These are phyloP conservation scores for Hippocampus mohnikei DNA, from an alignment of 2,113 vertebrate species.

Conservation along the genomic window DNA sequence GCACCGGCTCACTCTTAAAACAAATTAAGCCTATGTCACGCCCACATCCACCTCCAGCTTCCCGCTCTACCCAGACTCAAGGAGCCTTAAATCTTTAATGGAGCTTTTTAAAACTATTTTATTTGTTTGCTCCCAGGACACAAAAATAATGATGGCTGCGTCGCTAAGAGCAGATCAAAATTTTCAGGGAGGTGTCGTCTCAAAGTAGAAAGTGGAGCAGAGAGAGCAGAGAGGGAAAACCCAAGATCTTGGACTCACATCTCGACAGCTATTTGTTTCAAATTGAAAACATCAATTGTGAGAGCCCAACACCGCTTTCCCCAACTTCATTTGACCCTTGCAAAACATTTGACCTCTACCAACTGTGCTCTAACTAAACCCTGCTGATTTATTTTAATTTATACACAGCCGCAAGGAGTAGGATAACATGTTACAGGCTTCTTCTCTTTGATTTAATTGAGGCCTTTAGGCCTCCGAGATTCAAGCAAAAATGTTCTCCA, in stretches of 20 bases:
- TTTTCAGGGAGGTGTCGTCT: slow-evolving; percentile 40
- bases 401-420: neutral
- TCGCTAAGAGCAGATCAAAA: slow-evolving; percentile 69
- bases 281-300: too few relatives aligned
- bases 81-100: slow-evolving; percentile 80
- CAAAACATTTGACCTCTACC: neutral
- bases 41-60: slow-evolving; percentile 62
- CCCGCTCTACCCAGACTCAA: slow-evolving; percentile 61
- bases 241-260: slow-evolving; percentile 46
- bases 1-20: slow-evolving; percentile 67
- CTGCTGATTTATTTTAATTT: neutral
- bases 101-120: slow-evolving; percentile 47
- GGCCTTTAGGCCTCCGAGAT: neutral
- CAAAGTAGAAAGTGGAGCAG: slow-evolving; percentile 49
- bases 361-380: neutral
- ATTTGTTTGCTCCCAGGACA: slow-evolving; percentile 51
- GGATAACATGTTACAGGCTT: neutral
- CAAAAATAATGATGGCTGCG: slow-evolving; percentile 78
- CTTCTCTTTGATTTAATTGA: neutral
- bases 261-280: too few relatives aligned
- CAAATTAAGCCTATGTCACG: slow-evolving; percentile 74
- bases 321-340: neutral
- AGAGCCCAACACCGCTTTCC: neutral
- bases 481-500: neutral
- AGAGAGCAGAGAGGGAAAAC: slow-evolving; percentile 46